phyloP scores from a whole-genome alignment of 2,113 vertebrate genomes.

The Mola mola region DNA sequence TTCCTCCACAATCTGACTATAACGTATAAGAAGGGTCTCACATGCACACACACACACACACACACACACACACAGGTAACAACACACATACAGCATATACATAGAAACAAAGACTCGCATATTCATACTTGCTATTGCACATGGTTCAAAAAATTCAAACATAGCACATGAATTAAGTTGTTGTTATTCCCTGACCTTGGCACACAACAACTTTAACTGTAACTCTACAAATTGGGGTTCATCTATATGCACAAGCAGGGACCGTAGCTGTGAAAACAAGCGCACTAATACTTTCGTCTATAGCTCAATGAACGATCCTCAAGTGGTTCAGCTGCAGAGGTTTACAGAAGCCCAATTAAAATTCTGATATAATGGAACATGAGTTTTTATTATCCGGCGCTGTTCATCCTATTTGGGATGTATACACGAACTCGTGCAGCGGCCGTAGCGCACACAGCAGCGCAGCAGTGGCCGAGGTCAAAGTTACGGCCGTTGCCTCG shows the following conservation, averaged over 20 bases:
- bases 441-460: background rate
- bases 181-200: constrained; percentile 72
- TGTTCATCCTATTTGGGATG: constrained; percentile 31
- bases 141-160: constrained; percentile 73
- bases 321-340: constrained; percentile 35
- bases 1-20: constrained; percentile 74
- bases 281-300: constrained; percentile 63
- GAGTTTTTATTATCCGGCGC: constrained; percentile 57
- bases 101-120: constrained; percentile 38
- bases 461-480: constrained; percentile 61
- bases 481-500: constrained; percentile 58
- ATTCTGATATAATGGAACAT: constrained; percentile 54
- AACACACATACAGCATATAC: constrained; percentile 22
- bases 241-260: constrained; percentile 68
- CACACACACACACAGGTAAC: constrained; percentile 14
- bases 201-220: constrained; percentile 71
- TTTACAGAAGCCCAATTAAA: constrained; percentile 44
- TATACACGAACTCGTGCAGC: constrained; percentile 6
- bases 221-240: constrained; percentile 73
- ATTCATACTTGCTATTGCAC: constrained; percentile 36
- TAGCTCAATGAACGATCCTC: constrained; percentile 48
- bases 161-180: constrained; percentile 75
- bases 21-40: constrained; percentile 72
- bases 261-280: constrained; percentile 61
- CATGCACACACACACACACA: constrained; percentile 12